phyloP scores from a whole-genome alignment of 2,888 invertebrate genomes.

The Lissocephala sabroskyi region DNA sequence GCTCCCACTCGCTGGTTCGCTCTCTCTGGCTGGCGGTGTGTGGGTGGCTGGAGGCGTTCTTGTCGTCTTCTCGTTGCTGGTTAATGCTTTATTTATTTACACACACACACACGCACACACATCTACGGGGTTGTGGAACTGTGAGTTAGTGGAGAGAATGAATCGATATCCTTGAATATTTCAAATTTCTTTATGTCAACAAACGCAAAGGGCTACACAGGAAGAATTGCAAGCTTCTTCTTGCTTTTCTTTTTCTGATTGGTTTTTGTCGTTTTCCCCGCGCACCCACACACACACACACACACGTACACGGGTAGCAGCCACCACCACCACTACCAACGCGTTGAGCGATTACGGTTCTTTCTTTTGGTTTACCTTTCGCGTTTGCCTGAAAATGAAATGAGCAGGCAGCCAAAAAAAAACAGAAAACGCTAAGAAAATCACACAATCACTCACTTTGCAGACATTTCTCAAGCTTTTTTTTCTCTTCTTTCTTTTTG shows the following conservation, averaged over 20 bases:
- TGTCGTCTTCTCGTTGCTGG: too few relatives aligned
- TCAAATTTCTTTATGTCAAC: constrained; percentile 14
- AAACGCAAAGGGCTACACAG: constrained; percentile 25
- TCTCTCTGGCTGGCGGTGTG: too few relatives aligned
- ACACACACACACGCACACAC: too few relatives aligned
- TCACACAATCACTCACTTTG: constrained; percentile 20
- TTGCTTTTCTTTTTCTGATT: too few relatives aligned
- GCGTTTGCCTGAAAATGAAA: constrained; percentile 33
- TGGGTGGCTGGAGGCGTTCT: too few relatives aligned
- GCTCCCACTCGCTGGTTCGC: background rate
- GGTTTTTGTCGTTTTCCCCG: too few relatives aligned
- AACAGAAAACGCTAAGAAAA: constrained; percentile 29
- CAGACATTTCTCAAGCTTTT: constrained; percentile 20
- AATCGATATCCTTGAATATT: constrained; percentile 3
- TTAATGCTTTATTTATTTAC: background rate
- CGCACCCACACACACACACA: background rate
- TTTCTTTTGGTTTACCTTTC: constrained; percentile 50
- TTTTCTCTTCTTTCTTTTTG: constrained; percentile 25
- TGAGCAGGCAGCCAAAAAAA: constrained; percentile 32
- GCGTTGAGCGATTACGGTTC: constrained; percentile 44
- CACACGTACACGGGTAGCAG: background rate
- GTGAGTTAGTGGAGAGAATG: background rate
- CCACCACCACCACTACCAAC: background rate
- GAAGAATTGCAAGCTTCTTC: constrained; percentile 26
- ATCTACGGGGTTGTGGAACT: background rate